These are phyloP conservation scores for Drosophila anomelani DNA, from an alignment of 2,888 invertebrate species.

Conservation along the genomic window DNA sequence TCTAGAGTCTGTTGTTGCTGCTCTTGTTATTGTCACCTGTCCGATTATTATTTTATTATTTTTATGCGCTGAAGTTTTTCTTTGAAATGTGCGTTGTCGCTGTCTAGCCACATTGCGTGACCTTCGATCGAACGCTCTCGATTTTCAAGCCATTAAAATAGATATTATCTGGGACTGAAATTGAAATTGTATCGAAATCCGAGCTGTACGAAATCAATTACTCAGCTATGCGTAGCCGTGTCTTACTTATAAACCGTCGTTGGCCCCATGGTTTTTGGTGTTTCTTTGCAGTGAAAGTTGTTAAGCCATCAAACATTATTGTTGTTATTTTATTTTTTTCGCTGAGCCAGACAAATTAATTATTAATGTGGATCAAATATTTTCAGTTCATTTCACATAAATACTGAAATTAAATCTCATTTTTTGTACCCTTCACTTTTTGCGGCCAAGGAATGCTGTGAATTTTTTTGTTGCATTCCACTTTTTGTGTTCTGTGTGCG, in stretches of 20 bases:
- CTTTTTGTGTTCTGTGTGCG: constrained; percentile 50
- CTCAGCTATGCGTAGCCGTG: constrained; percentile 65
- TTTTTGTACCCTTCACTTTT: constrained; percentile 51
- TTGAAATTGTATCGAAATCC: constrained; percentile 56
- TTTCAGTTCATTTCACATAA: constrained; percentile 33
- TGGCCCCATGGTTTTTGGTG: constrained; percentile 14
- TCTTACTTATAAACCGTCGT: constrained; percentile 31
- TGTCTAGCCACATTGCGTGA: constrained; percentile 48
- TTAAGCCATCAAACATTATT: constrained; percentile 23
- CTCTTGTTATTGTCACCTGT: constrained; percentile 78
- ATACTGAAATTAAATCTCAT: constrained; percentile 32
- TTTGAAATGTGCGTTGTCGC: constrained; percentile 67
- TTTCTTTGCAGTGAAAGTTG: constrained; percentile 61
- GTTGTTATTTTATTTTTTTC: constrained; percentile 23
- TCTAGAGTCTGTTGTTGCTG: constrained; percentile 39
- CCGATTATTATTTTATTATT: constrained; percentile 72
- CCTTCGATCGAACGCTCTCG: constrained; percentile 69
- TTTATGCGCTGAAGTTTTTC: constrained; percentile 33
- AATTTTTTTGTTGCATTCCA: constrained; percentile 32
- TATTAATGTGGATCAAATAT: constrained; percentile 51
- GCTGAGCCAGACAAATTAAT: constrained; percentile 48
- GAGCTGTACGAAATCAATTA: constrained; percentile 64
- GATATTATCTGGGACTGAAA: constrained; percentile 59
- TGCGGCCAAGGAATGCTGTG: constrained; percentile 29
- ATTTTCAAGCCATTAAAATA: constrained; percentile 75